phyloP scores from a whole-genome alignment of 1,140 invertebrate genomes.

The Lineus longissimus region DNA sequence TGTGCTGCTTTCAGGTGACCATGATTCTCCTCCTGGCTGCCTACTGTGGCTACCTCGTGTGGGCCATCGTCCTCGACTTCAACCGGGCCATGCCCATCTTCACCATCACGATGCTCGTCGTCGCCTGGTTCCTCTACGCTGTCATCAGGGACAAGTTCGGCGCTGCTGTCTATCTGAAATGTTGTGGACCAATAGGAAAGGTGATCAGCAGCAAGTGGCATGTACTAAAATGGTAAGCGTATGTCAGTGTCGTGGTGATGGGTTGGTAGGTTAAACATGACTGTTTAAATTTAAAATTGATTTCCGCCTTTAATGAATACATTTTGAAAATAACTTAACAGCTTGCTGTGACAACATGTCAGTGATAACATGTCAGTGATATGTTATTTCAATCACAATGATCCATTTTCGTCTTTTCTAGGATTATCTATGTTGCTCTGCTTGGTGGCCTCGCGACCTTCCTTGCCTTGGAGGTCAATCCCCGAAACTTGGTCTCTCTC shows the following conservation, averaged over 20 bases:
- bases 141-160: constrained; percentile 12
- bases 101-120: constrained; percentile 3
- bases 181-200: not conserved
- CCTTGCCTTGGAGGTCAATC: constrained; percentile 3
- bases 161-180: constrained; percentile 1
- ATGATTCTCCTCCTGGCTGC: not conserved
- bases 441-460: not conserved
- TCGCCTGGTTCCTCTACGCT: constrained; percentile 9
- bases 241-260: not conserved
- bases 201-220: not conserved
- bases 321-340: too few species aligned
- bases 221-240: not conserved
- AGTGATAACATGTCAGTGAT: too few species aligned
- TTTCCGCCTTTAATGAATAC: too few species aligned
- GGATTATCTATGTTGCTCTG: not conserved
- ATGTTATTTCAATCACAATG: too few species aligned
- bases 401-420: constrained; percentile 4
- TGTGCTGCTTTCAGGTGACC: not conserved
- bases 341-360: too few species aligned
- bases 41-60: not conserved
- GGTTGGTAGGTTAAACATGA: not conserved
- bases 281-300: too few species aligned
- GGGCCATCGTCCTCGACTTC: not conserved
- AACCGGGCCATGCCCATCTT: not conserved
- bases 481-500: constrained; percentile 18